These are phyloP conservation scores for Isoperla grammatica DNA, from an alignment of 2,888 invertebrate genomes.

Conservation along the genomic window DNA sequence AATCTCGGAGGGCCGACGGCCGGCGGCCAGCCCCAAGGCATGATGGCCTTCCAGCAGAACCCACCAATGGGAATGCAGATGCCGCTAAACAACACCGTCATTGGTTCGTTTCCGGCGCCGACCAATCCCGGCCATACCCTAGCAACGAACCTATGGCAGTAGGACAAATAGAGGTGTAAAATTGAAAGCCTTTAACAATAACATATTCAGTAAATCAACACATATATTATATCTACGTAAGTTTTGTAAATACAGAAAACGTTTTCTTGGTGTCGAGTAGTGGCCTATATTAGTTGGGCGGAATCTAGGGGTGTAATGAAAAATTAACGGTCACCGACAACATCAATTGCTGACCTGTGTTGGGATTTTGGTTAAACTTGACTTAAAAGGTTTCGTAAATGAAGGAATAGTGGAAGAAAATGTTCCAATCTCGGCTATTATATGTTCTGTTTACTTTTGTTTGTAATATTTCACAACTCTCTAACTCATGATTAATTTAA, in stretches of 20 bases:
- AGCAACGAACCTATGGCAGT: conserved; percentile 37
- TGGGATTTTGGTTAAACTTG: no score
- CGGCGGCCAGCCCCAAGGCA: conserved; percentile 16
- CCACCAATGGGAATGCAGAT: conserved; percentile 17
- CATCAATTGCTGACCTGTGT: no score
- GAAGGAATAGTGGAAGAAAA: no score
- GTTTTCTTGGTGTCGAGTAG: no score
- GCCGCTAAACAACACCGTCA: conserved; percentile 10
- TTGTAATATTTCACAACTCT: no score
- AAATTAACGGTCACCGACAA: no score
- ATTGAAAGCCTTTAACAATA: neutral
- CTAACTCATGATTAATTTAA: no score
- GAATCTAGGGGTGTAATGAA: no score
- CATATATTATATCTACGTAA: conserved; percentile 2
- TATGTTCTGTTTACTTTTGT: no score
- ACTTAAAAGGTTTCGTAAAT: no score
- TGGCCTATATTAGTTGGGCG: no score
- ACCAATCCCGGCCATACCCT: conserved; percentile 33
- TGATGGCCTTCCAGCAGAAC: conserved; percentile 5
- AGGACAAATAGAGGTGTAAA: conserved; percentile 1
- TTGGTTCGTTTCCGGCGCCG: conserved; percentile 22
- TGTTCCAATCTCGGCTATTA: no score
- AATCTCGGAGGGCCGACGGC: conserved; percentile 25
- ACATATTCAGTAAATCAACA: neutral
- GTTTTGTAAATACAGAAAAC: neutral